These are phyloP conservation scores for Coelopa frigida DNA, from an alignment of 1,140 invertebrate genomes.

Conservation along the genomic window DNA sequence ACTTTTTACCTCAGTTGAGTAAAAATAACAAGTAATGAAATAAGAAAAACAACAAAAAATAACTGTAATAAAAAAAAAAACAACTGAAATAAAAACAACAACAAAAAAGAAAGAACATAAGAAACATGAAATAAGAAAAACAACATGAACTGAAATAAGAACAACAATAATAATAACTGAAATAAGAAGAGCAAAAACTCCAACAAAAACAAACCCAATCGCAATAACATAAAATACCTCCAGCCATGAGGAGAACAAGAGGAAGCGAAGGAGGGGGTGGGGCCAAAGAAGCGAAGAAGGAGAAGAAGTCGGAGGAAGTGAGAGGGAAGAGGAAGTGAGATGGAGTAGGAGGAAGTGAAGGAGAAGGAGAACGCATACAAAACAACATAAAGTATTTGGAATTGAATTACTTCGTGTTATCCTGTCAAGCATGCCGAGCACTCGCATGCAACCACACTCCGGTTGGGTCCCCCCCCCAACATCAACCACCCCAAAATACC, in stretches of 20 bases:
- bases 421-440: slow-evolving; percentile 43
- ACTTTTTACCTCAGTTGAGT: no score
- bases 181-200: not conserved
- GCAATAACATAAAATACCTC: slow-evolving; percentile 3
- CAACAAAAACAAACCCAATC: slow-evolving; percentile 5
- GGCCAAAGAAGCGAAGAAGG: not conserved
- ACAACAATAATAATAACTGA: not conserved
- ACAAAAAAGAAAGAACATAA: no score
- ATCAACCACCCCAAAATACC: no score
- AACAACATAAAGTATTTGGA: slow-evolving; percentile 44
- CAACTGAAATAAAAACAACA: no score
- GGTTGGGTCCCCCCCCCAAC: no score
- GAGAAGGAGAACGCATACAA: not conserved
- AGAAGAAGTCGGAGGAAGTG: not conserved
- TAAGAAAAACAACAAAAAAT: no score
- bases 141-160: not conserved
- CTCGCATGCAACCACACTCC: no score
- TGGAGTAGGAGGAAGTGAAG: not conserved
- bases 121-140: no score
- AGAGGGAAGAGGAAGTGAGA: not conserved
- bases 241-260: not conserved
- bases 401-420: slow-evolving; percentile 45
- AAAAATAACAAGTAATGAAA: no score
- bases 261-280: not conserved
- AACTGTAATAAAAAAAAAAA: no score